Conservation (phyloP, 2,113 vertebrate species). For the Ia io region DNA sequence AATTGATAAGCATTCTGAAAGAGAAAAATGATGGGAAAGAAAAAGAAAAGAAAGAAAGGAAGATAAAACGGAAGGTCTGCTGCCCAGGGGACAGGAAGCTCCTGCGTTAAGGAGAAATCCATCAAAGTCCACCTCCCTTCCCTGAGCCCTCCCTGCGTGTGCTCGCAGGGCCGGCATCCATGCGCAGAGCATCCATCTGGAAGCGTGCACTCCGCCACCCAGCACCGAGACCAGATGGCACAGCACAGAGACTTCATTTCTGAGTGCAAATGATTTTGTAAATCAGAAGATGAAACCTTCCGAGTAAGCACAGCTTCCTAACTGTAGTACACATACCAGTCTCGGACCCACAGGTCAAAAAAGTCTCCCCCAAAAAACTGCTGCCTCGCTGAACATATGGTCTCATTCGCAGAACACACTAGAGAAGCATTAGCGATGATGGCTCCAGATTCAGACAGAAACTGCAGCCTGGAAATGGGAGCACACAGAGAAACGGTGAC, state of each 20-base stretch:
- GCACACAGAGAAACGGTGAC: not conserved
- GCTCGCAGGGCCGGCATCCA: not conserved
- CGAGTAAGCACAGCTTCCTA: not conserved
- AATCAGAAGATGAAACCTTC: slow-evolving; percentile 26
- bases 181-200: not conserved
- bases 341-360: not conserved
- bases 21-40: not conserved
- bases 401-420: not conserved
- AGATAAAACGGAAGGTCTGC: not conserved
- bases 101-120: not conserved
- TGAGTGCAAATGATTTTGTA: slow-evolving; percentile 28
- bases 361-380: not conserved
- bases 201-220: not conserved
- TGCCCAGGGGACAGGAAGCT: not conserved
- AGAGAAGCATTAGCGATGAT: not conserved
- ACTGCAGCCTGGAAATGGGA: not conserved
- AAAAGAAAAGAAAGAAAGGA: not conserved
- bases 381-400: not conserved
- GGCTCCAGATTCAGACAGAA: not conserved
- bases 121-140: not conserved
- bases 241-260: not conserved
- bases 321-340: not conserved
- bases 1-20: not conserved
- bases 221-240: not conserved
- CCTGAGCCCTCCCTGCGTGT: not conserved